Percentiles rank a stretch among this genome's conserved stretches.
phyloP scores from a whole-genome alignment of 2,888 invertebrate genomes.

The Heteromyza rotundicornis region DNA sequence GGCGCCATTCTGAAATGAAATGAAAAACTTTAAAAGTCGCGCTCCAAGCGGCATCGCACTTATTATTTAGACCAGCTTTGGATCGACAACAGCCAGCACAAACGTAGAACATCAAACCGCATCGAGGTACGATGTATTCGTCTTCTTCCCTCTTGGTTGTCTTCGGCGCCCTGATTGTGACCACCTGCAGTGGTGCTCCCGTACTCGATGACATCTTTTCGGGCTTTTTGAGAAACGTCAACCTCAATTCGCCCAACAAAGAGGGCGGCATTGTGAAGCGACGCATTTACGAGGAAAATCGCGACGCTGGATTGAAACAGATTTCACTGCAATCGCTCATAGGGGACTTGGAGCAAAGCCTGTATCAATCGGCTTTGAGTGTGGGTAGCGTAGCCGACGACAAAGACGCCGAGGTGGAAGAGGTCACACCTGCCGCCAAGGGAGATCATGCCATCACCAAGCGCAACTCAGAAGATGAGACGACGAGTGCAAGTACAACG shows the following conservation, averaged over 20 bases:
- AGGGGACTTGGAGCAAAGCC: constrained; percentile 50
- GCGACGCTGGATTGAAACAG: constrained; percentile 43
- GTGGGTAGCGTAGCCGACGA: constrained; percentile 39
- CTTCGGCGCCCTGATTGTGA: constrained; percentile 17
- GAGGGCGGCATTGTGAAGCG: constrained; percentile 45
- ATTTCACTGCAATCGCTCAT: constrained; percentile 53
- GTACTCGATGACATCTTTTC: constrained; percentile 36
- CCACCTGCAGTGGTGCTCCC: constrained; percentile 32
- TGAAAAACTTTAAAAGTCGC: constrained; percentile 44
- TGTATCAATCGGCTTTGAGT: constrained; percentile 52
- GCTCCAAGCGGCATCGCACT: constrained; percentile 30
- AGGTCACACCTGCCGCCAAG: constrained; percentile 31
- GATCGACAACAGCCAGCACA: constrained; percentile 32
- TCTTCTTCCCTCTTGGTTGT: no score
- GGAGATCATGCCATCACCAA: not conserved
- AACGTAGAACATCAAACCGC: not conserved
- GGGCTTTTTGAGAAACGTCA: constrained; percentile 31
- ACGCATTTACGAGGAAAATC: constrained; percentile 37
- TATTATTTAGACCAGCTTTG: constrained; percentile 45
- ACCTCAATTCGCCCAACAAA: constrained; percentile 23
- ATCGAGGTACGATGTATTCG: constrained; percentile 41
- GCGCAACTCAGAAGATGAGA: constrained; percentile 6
- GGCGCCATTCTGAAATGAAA: constrained; percentile 1
- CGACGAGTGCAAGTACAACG: not conserved
- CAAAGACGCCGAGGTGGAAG: constrained; percentile 35